Percentiles rank a stretch among this genome's conserved stretches.
Evolutionary conservation across 2,797 vertebrate genomes (phyloP).

Genomic region (Poeciliopsis gracilis): DNA sequence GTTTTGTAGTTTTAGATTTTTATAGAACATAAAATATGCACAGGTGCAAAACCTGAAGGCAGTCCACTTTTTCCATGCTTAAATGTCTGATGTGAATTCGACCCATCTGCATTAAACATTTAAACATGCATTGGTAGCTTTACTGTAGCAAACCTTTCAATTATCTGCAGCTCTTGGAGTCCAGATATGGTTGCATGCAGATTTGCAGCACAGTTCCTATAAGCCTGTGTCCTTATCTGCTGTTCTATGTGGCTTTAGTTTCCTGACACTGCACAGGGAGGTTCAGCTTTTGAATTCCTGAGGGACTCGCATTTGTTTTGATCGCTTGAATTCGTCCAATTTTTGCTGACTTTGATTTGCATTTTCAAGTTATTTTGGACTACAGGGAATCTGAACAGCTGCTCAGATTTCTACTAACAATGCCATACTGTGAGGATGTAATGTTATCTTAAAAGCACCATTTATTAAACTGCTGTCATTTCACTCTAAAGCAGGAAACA

Average conservation of each 20-base stretch:
- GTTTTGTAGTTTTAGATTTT: background rate
- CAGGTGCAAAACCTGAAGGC: background rate
- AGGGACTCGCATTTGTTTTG: background rate
- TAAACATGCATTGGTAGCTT: background rate
- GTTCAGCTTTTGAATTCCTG: background rate
- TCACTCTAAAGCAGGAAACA: background rate
- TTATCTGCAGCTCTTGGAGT: background rate
- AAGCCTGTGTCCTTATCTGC: background rate
- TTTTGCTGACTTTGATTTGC: conserved; percentile 2
- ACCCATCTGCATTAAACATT: background rate
- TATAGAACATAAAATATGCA: background rate
- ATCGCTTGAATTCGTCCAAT: background rate
- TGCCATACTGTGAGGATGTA: background rate
- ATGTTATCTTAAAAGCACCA: background rate
- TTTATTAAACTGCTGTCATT: background rate
- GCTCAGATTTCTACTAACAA: background rate
- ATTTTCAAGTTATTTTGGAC: conserved; percentile 3
- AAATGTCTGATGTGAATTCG: background rate
- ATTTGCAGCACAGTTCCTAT: background rate
- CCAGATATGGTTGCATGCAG: background rate
- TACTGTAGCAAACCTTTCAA: background rate
- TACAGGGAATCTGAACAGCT: background rate
- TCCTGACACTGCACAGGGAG: background rate
- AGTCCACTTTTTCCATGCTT: background rate
- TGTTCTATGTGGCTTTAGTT: conserved; percentile 3